These are phyloP conservation scores for Iphiclides podalirius DNA, from an alignment of 2,888 invertebrate species.

Conservation along the genomic window DNA sequence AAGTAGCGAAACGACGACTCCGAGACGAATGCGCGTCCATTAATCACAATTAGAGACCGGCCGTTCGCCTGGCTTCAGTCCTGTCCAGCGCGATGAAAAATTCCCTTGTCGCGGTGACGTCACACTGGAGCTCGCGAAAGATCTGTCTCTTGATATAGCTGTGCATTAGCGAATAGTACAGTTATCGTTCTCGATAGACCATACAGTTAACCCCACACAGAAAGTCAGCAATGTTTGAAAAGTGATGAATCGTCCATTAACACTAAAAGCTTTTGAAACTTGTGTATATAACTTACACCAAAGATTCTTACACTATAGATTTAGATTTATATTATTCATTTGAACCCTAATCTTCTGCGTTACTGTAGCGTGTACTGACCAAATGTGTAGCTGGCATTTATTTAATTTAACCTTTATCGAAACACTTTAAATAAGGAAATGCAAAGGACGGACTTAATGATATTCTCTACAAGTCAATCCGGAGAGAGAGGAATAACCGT, in stretches of 20 bases:
- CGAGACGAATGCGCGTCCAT: conserved; percentile 49
- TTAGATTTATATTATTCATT: background rate
- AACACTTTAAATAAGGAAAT: too few species aligned
- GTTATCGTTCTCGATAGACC: background rate
- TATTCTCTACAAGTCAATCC: too few species aligned
- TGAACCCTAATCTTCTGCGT: too few species aligned
- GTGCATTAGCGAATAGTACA: background rate
- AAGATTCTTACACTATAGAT: background rate
- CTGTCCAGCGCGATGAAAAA: conserved; percentile 19
- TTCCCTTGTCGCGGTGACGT: conserved; percentile 2
- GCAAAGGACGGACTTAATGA: too few species aligned
- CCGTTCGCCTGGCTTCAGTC: conserved; percentile 25
- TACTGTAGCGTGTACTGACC: too few species aligned
- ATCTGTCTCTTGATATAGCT: background rate
- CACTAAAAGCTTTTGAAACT: background rate
- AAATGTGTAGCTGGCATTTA: too few species aligned
- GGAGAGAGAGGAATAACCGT: too few species aligned
- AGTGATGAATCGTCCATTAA: too few species aligned
- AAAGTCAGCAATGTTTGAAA: too few species aligned
- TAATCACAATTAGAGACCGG: conserved; percentile 71
- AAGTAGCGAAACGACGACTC: conserved; percentile 63
- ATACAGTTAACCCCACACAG: too few species aligned
- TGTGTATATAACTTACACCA: too few species aligned
- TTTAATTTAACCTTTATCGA: too few species aligned
- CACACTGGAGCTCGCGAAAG: background rate